Conservation (phyloP, 2,113 vertebrate genomes). For the Percopsis transmontana region DNA sequence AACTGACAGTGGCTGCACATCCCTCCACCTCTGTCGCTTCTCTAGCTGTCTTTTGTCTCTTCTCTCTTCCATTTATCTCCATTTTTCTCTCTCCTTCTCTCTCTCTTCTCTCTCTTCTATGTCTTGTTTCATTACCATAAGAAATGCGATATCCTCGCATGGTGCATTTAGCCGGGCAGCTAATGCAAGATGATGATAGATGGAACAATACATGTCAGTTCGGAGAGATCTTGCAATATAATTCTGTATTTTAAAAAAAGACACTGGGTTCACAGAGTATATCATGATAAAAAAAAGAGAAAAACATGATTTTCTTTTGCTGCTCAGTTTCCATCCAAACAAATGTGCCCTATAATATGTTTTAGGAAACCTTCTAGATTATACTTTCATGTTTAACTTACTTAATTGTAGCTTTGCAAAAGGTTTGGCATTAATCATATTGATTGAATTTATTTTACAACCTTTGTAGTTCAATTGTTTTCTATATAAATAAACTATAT, state of each 20-base stretch:
- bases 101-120: constrained; percentile 39
- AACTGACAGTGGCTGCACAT: constrained; percentile 48
- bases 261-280: no score
- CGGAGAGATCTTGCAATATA: constrained; percentile 38
- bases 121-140: constrained; percentile 28
- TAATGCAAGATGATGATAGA: constrained; percentile 60
- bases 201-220: constrained; percentile 19
- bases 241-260: background rate
- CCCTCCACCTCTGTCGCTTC: constrained; percentile 19
- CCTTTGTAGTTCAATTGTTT: no score
- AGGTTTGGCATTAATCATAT: no score
- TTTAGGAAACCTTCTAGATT: no score
- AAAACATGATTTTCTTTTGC: no score
- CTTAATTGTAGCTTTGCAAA: no score
- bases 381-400: no score
- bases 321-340: no score
- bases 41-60: constrained; percentile 6
- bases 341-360: no score
- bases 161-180: constrained; percentile 36
- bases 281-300: no score
- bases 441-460: no score
- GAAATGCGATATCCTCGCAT: constrained; percentile 46
- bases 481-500: no score
- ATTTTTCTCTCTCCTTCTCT: background rate
- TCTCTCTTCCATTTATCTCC: constrained; percentile 4